These are phyloP conservation scores for Troides oblongomaculatus DNA, from an alignment of 2,888 invertebrate species.

Conservation along the genomic window DNA sequence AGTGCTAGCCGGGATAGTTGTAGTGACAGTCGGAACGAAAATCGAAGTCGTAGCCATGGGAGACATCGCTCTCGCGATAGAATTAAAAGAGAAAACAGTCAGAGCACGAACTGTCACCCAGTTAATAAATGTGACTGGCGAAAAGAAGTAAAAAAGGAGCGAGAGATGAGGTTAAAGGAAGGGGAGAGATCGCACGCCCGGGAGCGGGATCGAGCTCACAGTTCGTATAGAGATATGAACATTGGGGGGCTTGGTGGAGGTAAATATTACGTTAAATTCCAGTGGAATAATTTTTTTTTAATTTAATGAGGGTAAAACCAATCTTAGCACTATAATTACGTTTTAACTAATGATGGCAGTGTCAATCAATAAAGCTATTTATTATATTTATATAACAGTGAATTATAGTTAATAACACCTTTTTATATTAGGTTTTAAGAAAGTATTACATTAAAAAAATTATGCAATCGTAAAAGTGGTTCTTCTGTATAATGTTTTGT, in stretches of 20 bases:
- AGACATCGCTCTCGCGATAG: conserved; percentile 26
- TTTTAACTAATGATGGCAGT: too few species aligned
- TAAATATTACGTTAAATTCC: conserved; percentile 27
- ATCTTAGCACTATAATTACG: too few species aligned
- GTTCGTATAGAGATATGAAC: conserved; percentile 45
- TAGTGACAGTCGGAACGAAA: conserved; percentile 28
- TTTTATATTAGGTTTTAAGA: too few species aligned
- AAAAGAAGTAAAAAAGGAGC: conserved; percentile 15
- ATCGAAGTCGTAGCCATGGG: conserved; percentile 25
- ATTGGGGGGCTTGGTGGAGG: conserved; percentile 61
- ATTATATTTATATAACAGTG: too few species aligned
- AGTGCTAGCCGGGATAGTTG: conserved; percentile 31
- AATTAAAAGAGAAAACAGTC: conserved; percentile 20
- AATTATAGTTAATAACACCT: too few species aligned
- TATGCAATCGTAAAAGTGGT: too few species aligned
- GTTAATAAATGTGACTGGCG: conserved; percentile 17
- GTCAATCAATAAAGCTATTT: too few species aligned
- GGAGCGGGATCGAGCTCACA: conserved; percentile 46
- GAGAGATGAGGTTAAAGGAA: conserved; percentile 27
- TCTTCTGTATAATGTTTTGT: too few species aligned
- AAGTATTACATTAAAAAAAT: too few species aligned
- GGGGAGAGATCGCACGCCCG: conserved; percentile 30
- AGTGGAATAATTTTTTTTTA: neutral
- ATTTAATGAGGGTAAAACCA: too few species aligned
- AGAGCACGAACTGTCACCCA: conserved; percentile 1